Percentiles rank a stretch among this genome's conserved stretches.
These are phyloP conservation scores for Sebastiscus albofasciatus DNA, from an alignment of 2,797 vertebrate genomes.

Conservation along the genomic window DNA sequence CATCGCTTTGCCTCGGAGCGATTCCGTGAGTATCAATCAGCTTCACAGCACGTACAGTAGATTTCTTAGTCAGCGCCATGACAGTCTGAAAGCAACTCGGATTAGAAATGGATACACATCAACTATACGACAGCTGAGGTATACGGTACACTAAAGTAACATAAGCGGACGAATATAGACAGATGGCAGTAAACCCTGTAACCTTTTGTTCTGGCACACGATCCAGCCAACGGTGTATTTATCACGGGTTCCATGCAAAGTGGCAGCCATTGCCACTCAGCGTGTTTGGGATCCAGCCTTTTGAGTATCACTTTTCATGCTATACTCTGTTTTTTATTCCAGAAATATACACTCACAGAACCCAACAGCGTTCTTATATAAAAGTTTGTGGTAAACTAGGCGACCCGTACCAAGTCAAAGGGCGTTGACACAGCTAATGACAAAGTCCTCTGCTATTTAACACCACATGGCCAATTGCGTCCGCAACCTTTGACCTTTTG, in stretches of 20 bases:
- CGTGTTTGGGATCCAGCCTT: not conserved
- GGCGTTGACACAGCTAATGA: constrained; percentile 22
- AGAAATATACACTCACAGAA: not conserved
- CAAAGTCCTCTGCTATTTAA: constrained; percentile 47
- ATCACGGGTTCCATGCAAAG: constrained; percentile 26
- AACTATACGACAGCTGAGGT: constrained; percentile 41
- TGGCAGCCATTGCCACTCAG: not conserved
- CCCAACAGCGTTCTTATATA: not conserved
- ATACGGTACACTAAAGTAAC: constrained; percentile 23
- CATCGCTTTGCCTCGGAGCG: not conserved
- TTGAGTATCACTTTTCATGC: not conserved
- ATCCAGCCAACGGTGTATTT: constrained; percentile 33
- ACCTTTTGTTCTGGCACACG: constrained; percentile 65
- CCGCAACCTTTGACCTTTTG: constrained; percentile 44
- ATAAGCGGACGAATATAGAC: constrained; percentile 51
- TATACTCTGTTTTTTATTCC: not conserved
- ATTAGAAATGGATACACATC: constrained; percentile 27
- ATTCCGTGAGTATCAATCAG: not conserved
- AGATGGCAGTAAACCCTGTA: constrained; percentile 66
- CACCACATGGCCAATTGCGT: constrained; percentile 24
- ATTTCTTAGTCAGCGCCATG: constrained; percentile 4
- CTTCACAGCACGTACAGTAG: not conserved
- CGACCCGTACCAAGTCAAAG: not conserved
- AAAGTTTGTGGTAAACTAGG: not conserved
- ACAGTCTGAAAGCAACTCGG: constrained; percentile 18